phyloP scores from a whole-genome alignment of 2,113 vertebrate genomes.

The Mesocricetus auratus region DNA sequence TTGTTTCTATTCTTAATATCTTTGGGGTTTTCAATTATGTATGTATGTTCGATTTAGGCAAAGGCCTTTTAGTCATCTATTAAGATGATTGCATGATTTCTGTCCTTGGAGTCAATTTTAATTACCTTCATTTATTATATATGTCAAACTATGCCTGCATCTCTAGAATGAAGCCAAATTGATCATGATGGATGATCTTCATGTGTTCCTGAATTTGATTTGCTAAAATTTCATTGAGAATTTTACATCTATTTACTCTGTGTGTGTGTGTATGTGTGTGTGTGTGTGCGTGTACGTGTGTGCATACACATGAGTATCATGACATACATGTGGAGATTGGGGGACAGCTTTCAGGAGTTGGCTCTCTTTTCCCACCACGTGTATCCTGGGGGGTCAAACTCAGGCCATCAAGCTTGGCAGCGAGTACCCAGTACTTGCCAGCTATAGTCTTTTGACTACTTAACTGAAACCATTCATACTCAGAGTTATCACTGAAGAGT shows the following conservation, averaged over 20 bases:
- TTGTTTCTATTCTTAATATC: neutral
- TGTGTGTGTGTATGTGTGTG: neutral
- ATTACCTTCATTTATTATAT: neutral
- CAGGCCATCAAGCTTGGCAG: neutral
- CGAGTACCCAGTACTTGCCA: neutral
- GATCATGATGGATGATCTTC: neutral
- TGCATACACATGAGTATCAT: neutral
- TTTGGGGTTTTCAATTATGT: neutral
- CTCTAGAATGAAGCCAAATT: neutral
- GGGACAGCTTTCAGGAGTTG: neutral
- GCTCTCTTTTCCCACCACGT: neutral
- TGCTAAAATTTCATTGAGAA: neutral
- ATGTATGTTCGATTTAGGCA: neutral
- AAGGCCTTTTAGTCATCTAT: neutral
- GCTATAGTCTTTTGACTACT: neutral
- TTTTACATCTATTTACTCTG: neutral
- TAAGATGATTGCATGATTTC: neutral
- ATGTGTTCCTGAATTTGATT: neutral
- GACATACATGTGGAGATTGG: neutral
- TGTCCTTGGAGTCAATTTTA: neutral
- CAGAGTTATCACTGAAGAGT: neutral
- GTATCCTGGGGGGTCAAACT: neutral
- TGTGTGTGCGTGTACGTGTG: neutral
- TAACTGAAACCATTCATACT: neutral
- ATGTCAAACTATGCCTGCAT: neutral